A percentile compares a stretch with the other conserved stretches of the same genome.
Conservation (phyloP, 2,888 invertebrate genomes). For the Apamea epomidion region DNA sequence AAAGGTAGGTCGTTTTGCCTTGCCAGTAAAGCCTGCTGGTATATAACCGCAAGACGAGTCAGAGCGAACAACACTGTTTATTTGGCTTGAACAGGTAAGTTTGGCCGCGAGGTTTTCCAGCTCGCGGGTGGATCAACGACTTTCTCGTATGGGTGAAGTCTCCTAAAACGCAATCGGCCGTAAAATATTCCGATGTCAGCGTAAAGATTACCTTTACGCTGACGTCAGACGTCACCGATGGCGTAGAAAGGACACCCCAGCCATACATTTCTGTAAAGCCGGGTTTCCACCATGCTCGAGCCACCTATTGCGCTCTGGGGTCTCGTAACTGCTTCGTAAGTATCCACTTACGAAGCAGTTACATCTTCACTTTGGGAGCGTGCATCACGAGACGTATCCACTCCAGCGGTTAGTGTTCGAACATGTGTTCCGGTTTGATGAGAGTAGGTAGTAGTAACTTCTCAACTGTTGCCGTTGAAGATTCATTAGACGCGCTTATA, state of each 20-base stretch:
- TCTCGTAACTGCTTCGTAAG: not conserved
- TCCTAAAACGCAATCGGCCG: slow-evolving; percentile 1
- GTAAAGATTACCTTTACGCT: not conserved
- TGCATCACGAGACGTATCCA: too few relatives aligned
- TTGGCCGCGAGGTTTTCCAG: not conserved
- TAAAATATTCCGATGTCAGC: not conserved
- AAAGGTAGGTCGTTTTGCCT: not conserved
- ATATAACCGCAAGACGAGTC: not conserved
- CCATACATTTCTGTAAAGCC: not conserved
- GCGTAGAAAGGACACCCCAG: not conserved
- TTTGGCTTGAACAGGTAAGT: not conserved
- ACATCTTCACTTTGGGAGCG: not conserved
- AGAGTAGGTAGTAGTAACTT: not conserved
- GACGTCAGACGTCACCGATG: not conserved
- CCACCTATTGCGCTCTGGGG: not conserved
- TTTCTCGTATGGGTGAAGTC: not conserved
- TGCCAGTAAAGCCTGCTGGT: not conserved
- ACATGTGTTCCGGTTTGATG: not conserved
- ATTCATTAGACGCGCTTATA: not conserved
- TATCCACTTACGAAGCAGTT: not conserved
- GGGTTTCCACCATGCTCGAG: not conserved
- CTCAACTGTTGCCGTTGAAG: not conserved
- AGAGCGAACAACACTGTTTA: not conserved
- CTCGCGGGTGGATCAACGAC: slow-evolving; percentile 8
- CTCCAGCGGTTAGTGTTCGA: not conserved